Base-by-base conservation (phyloP, 2,888 invertebrate genomes). In the Lamproptera curius region DNA sequence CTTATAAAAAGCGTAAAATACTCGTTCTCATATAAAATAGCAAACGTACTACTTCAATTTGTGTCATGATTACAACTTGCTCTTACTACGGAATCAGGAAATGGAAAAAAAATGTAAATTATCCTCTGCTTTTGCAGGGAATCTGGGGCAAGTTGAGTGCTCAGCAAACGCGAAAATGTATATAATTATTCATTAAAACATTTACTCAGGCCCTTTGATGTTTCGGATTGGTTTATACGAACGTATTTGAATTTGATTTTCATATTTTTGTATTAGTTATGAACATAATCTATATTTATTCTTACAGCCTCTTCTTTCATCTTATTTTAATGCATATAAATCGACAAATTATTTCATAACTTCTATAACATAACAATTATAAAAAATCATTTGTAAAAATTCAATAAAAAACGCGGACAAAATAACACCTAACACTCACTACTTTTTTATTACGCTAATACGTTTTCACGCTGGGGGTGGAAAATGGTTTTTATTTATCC, bases 31-130 rank as follows among this genome's bases (percentile, higher is more conserved):
- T 31, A 31, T 31, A 4, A 11, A 4, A 31, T 31, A 11, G 31
- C 31, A 31, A 31, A 10, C 11, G 31, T 31, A 4, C 31, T n/a
- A 31, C 31, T 31, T 31, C n/a, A 31, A 31, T 31, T 31, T 31
- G 11, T 31, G 31, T 31, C 31, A 31, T 31, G 31, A 31, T 31
- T 31, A 31, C 31, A 31, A 31, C 62, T 65, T 58, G 56, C 58
- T 48, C 48, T 50, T 34, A 43, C 16, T 46, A 26, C 28, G 10
- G 11, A 46, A 6, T 38, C n/a, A 16, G 11, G 26, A 35, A 40
- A 46, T 31, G 13, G 13, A 13, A 16, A 34, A 45, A 43, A 34
- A 33, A 23, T 16, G 34, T 40, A 35, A 40, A 46, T 39, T 40
- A 46, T 46, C 15, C 17, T 11, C 40, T 9, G 11, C 26, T 9